Conservation (phyloP, 2,797 vertebrate species). For the Hapalemur alaotrensis region DNA sequence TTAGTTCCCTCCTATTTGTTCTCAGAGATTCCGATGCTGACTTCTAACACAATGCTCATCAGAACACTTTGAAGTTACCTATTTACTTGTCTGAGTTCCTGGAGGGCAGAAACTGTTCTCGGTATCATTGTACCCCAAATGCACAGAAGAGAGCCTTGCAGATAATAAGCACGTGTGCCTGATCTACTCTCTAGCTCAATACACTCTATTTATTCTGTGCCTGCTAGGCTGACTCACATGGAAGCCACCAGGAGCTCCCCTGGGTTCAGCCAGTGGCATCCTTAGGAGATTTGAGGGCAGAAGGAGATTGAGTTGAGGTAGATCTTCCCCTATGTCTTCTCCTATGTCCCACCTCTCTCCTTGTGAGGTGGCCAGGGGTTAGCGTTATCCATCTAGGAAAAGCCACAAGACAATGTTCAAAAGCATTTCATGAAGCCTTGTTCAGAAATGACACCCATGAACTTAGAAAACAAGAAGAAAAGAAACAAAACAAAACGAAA, state of each 20-base stretch:
- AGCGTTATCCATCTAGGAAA: background rate
- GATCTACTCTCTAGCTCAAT: background rate
- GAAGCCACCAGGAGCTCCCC: background rate
- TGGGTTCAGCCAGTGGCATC: background rate
- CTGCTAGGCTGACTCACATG: background rate
- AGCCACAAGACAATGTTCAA: background rate
- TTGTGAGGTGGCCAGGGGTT: background rate
- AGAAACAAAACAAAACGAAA: background rate
- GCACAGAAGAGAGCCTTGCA: background rate
- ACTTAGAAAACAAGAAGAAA: background rate
- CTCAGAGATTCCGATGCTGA: background rate
- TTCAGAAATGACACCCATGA: background rate
- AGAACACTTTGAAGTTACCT: background rate
- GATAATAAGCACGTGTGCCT: accelerated
- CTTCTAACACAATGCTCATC: background rate
- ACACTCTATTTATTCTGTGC: no score
- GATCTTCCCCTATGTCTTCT: background rate
- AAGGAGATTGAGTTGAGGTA: background rate
- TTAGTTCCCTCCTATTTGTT: background rate
- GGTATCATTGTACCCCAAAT: background rate
- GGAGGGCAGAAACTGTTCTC: background rate
- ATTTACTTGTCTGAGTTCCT: background rate
- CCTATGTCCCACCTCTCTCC: background rate
- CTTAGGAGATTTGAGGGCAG: background rate
- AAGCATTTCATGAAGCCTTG: background rate